Evolutionary conservation across 2,888 invertebrate genomes (phyloP).

Genomic region (Fragum whitleyi): DNA sequence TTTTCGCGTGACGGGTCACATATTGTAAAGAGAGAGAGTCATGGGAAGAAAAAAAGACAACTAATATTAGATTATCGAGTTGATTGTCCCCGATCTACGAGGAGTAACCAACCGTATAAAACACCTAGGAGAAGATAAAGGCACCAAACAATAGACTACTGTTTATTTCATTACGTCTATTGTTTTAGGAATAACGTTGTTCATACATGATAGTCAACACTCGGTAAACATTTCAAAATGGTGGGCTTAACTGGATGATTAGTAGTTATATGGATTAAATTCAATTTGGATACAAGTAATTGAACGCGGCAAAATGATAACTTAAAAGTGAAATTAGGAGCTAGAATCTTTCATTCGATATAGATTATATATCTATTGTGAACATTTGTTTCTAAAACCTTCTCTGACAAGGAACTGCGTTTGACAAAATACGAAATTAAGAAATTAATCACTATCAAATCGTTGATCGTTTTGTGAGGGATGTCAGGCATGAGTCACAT

Average conservation of each 20-base stretch:
- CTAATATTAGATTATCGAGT: not conserved
- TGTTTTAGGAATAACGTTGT: slow-evolving; percentile 14
- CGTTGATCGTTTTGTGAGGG: not conserved
- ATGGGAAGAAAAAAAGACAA: not conserved
- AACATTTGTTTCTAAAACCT: too few relatives aligned
- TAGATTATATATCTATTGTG: too few relatives aligned
- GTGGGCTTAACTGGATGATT: not conserved
- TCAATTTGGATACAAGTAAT: too few relatives aligned
- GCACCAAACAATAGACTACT: slow-evolving; percentile 25
- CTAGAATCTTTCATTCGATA: too few relatives aligned
- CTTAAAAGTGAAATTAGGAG: too few relatives aligned
- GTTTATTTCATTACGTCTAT: slow-evolving; percentile 25
- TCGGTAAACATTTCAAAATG: not conserved
- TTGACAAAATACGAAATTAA: too few relatives aligned
- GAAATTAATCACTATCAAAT: too few relatives aligned
- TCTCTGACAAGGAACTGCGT: too few relatives aligned
- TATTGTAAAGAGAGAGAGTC: too few relatives aligned
- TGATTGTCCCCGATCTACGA: slow-evolving; percentile 10
- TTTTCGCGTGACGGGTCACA: too few relatives aligned
- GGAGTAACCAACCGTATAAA: slow-evolving; percentile 43
- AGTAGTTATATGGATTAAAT: too few relatives aligned
- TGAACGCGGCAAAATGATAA: too few relatives aligned
- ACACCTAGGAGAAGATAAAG: slow-evolving; percentile 52
- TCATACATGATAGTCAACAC: not conserved
- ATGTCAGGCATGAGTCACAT: slow-evolving; percentile 62